Evolutionary conservation across 2,888 invertebrate species (phyloP).

Genomic region (Caenorhabditis sp.): DNA sequence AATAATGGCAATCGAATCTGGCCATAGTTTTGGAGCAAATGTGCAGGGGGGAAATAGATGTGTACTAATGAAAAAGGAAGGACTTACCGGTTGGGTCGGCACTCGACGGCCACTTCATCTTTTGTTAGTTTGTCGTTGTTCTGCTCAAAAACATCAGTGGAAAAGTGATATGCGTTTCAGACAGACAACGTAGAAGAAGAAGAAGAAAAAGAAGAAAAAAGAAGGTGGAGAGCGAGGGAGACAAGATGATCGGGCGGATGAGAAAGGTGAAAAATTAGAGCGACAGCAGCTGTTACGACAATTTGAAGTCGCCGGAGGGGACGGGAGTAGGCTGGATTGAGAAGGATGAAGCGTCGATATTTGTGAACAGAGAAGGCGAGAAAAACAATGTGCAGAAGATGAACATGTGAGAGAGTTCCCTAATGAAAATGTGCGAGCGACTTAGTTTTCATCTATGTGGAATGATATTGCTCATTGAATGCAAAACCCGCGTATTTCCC

Average conservation of each 20-base stretch:
- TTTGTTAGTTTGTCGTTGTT: constrained; percentile 34
- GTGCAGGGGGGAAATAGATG: not conserved
- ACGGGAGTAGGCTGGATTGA: constrained; percentile 16
- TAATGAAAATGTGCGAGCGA: constrained; percentile 18
- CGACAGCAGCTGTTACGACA: constrained; percentile 49
- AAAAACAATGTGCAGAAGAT: constrained; percentile 9
- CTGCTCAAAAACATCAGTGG: constrained; percentile 32
- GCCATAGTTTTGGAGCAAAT: too few relatives aligned
- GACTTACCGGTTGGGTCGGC: constrained; percentile 36
- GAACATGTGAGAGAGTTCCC: constrained; percentile 16
- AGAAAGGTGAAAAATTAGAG: constrained; percentile 56
- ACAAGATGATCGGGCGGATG: constrained; percentile 33
- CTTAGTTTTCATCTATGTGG: constrained; percentile 29
- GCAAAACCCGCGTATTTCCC: constrained; percentile 1
- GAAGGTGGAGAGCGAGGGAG: constrained; percentile 8
- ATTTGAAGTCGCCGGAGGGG: constrained; percentile 26
- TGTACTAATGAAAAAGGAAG: not conserved
- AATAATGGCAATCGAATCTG: constrained; percentile 7
- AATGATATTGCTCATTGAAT: constrained; percentile 29
- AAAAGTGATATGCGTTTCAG: constrained; percentile 45
- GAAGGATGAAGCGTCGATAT: constrained; percentile 38
- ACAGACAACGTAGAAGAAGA: constrained; percentile 5
- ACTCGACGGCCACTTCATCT: constrained; percentile 55
- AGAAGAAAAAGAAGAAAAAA: not conserved
- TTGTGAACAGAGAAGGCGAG: constrained; percentile 13